Evolutionary conservation across 2,113 vertebrate species (phyloP), one percentile per base, ranked within the genome.

Genomic region (Catagonus wagneri): DNA sequence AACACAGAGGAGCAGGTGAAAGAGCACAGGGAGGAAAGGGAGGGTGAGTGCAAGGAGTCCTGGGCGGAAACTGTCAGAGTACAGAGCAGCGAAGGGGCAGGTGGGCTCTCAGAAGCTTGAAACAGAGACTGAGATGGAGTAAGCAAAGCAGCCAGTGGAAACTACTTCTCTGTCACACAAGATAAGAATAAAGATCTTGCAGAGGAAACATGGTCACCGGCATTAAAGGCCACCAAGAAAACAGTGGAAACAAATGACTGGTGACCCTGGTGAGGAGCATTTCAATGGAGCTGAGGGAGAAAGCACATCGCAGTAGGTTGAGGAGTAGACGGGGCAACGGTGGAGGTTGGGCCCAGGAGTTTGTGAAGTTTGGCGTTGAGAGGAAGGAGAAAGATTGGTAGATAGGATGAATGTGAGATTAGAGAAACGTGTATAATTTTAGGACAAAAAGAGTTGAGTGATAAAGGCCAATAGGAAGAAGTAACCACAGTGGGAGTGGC

Each of bases 1-100:
- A 1, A 44, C 5, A 2, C 58, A 25, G 23, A 2, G n/a, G 7
- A 13, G 15, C 4, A 11, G 83, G 5, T 36, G 29, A 1, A 36
- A 16, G 3, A 0, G 2, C 6, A 22, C 2, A 9, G 0, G 52
- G n/a, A 60, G 27, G 22, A 9, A 0, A 6, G 0, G 3, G 0
- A 11, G 32, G 25, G 60, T 17, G 19, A 90, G 87, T 15, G 12
- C n/a, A 39, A 54, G 14, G 34, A 0, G 1, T n/a, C 44, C 8
- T 2, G 20, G 60, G 86, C 2, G 39, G 39, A 29, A 61, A 15
- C 50, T n/a, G 0, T 13, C 3, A 4, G 39, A 34, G 61, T 2
- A 17, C 19, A 81, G 68, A 34, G n/a, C 7, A 0, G 23, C 58
- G 10, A 6, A 25, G 71, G 9, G 15, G 20, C 34, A 36, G 13